phyloP scores from a whole-genome alignment of 2,888 invertebrate genomes.

The Drosophila meridiana region DNA sequence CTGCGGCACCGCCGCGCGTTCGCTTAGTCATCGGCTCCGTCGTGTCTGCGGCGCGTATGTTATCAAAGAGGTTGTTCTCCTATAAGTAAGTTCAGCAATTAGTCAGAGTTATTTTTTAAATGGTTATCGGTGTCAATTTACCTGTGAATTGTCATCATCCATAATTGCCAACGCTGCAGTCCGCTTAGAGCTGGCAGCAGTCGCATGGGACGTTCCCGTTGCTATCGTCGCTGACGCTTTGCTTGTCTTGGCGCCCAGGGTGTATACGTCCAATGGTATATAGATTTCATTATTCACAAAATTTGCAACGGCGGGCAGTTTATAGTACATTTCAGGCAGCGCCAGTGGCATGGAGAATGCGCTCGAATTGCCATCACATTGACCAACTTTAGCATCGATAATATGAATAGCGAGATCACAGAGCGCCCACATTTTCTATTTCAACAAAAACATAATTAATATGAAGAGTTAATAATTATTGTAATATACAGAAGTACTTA shows the following conservation, averaged over 20 bases:
- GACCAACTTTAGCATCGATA: slow-evolving; percentile 93
- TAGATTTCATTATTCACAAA: slow-evolving; percentile 92
- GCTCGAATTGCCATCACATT: slow-evolving; percentile 91
- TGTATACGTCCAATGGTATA: slow-evolving; percentile 89
- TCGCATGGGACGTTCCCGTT: slow-evolving; percentile 37
- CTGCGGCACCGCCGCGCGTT: slow-evolving; percentile 72
- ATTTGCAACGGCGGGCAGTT: slow-evolving; percentile 89
- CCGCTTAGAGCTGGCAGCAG: slow-evolving; percentile 50
- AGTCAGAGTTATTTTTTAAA: background rate
- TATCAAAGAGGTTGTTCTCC: slow-evolving; percentile 77
- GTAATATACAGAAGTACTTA: slow-evolving; percentile 29
- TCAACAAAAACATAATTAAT: slow-evolving; percentile 9
- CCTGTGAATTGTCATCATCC: slow-evolving; percentile 70
- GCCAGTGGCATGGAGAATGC: slow-evolving; percentile 94
- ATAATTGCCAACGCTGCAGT: slow-evolving; percentile 49
- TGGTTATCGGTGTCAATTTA: slow-evolving; percentile 9
- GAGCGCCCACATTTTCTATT: slow-evolving; percentile 97
- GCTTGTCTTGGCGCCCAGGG: slow-evolving; percentile 62
- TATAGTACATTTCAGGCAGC: slow-evolving; percentile 96
- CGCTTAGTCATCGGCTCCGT: slow-evolving; percentile 78
- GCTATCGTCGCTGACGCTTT: slow-evolving; percentile 50
- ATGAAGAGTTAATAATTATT: background rate
- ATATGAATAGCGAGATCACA: slow-evolving; percentile 97
- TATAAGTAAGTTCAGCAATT: slow-evolving; percentile 18
- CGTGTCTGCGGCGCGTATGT: slow-evolving; percentile 72